Evolutionary conservation across 2,888 invertebrate species (phyloP), one percentile per base, ranked within the genome.

Genomic region (Lycaena phlaeas): DNA sequence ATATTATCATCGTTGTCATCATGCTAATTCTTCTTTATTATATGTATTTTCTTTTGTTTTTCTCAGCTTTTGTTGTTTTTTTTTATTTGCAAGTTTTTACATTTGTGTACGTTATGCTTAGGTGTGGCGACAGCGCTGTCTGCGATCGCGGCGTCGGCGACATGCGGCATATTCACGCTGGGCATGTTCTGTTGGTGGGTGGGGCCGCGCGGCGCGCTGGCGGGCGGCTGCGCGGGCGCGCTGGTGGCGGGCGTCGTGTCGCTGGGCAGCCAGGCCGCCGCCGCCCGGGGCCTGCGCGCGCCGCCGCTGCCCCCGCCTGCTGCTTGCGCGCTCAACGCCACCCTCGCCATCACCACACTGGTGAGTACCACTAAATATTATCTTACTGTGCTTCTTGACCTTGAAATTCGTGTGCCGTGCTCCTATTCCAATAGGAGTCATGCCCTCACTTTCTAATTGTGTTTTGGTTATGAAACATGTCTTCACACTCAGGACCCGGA

Each of bases 131-230:
- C 91, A 27, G 91, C 93, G 10, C 71, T 94, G 36, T 91, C 93
- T n/a, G 92, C 94, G 0, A 93, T 95, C 49, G 92, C 93, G 1
- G 91, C 93, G 0, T 92, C 93, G 27, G 91, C 93, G 4, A 91
- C 94, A 0, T 92, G 93, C 54, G 95, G 94, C 0, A 87, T 94
- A 6, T 95, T 95, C 61, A 90, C 93, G 0, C 74, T 95, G 14
- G 95, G 95, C 45, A 93, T 95, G 90, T 79, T 90, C 49, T 87
- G 92, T 59, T 93, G 94, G 29, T 94, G 92, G 91, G 88, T 90
- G 40, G 93, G 92, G 42, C 87, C 89, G 0, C 89, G 1, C 79
- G 88, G 56, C 91, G 92, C 36, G 87, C 87, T 14, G 61, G 87
- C 27, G 67, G 75, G 31, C 89, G 92, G 9, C 88, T 87, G 26